These are phyloP conservation scores for Asbolus verrucosus DNA, from an alignment of 1,140 invertebrate species.

Conservation along the genomic window DNA sequence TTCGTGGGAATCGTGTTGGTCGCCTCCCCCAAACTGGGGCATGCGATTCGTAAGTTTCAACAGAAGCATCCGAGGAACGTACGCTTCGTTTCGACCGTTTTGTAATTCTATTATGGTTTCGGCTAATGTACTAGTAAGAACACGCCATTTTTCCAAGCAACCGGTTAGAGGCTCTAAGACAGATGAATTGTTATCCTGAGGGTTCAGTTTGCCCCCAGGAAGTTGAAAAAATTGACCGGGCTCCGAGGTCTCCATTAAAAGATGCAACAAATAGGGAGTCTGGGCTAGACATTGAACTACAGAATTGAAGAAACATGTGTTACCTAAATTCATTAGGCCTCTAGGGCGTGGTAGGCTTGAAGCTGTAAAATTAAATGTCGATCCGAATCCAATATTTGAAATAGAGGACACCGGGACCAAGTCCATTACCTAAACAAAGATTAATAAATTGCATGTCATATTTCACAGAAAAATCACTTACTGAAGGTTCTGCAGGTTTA, in stretches of 20 bases:
- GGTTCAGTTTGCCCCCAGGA: conserved; percentile 75
- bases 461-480: conserved; percentile 15
- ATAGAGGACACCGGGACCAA: conserved; percentile 50
- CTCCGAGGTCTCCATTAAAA: conserved; percentile 77
- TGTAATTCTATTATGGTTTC: conserved; percentile 79
- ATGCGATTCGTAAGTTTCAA: conserved; percentile 80
- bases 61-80: conserved; percentile 80
- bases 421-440: conserved; percentile 48
- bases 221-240: conserved; percentile 77
- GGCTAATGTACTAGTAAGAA: conserved; percentile 76
- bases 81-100: conserved; percentile 70
- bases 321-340: conserved; percentile 89
- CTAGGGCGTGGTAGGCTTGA: conserved; percentile 68
- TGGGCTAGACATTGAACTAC: conserved; percentile 92
- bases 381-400: conserved; percentile 10
- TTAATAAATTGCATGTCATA: background rate
- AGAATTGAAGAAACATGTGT: conserved; percentile 97
- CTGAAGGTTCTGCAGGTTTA: background rate
- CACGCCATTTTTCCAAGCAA: conserved; percentile 76
- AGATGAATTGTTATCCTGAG: conserved; percentile 63
- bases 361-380: conserved; percentile 41
- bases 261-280: conserved; percentile 82
- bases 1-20: conserved; percentile 98
- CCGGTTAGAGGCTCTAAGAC: conserved; percentile 63
- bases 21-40: conserved; percentile 90